Base-by-base conservation (phyloP, 2,888 invertebrate genomes). In the Phyllotreta striolata region DNA sequence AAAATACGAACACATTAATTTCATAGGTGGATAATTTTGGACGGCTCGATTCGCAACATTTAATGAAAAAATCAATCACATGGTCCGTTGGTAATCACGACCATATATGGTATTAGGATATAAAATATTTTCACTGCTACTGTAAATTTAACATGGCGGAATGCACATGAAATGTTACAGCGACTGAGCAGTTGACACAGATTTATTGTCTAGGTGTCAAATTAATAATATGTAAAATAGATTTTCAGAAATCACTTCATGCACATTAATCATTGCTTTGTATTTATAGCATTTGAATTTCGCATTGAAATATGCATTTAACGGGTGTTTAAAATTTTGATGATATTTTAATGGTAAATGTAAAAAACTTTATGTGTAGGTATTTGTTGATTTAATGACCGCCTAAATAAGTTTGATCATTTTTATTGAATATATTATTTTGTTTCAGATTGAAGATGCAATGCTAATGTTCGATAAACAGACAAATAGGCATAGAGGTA, bases 401-500 rank as follows among this genome's bases (percentile, higher is more conserved):
- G 24, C 0, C 49, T 14, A 1, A 12, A 49, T n/a, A n/a, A n/a
- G n/a, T n/a, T n/a, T n/a, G n/a, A n/a, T n/a, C n/a, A n/a, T n/a
- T 39, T 13, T 39, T 55, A 12, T 24, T 6, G 1, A n/a, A 58
- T 41, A 58, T 41, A 14, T 13, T 63, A 75, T 82, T 81, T 85
- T 84, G 83, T 93, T 94, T 69, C 92, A 97, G 96, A 96, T 98
- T 83, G 97, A 98, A 85, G 98, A 98, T 84, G 98, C 98, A 78
- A 99, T 99, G 98, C 90, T 99, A 83, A 99, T 99, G 99, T 99
- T 98, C 86, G 99, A 99, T 87, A 99, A 99, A 89, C 96, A 98
- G 84, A 99, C 99, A 82, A 98, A 98, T 88, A 92, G 99, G 87
- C 99, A 99, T 88, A 93, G 99, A 93, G 95, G 95, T 95, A 84